Evolutionary conservation across 2,797 vertebrate species (phyloP).

Genomic region (Eidolon dupreanum): DNA sequence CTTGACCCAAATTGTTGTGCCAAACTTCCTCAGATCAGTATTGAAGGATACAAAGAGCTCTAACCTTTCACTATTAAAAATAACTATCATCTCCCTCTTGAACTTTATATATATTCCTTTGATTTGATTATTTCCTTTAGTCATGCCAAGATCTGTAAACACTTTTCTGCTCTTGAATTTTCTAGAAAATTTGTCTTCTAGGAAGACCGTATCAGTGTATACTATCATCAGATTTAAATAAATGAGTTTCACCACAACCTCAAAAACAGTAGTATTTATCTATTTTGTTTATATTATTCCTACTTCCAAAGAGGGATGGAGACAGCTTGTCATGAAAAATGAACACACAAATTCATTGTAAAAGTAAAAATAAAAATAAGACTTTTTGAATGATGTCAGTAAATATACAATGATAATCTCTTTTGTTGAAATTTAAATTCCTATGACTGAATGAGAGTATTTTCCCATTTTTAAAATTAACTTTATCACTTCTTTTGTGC

Average conservation of each 20-base stretch:
- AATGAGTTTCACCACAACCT: not conserved
- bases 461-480: constrained; percentile 1
- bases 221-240: constrained; percentile 13
- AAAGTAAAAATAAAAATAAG: not conserved
- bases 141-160: not conserved
- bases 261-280: constrained; percentile 19
- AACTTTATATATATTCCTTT: not conserved
- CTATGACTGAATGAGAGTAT: not conserved
- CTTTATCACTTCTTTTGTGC: not conserved
- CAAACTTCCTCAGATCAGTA: not conserved
- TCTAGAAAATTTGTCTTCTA: not conserved
- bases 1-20: not conserved
- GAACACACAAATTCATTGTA: not conserved
- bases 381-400: not conserved
- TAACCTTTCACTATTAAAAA: not conserved
- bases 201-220: not conserved
- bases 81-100: not conserved
- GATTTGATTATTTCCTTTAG: not conserved
- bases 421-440: not conserved
- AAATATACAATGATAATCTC: not conserved
- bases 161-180: not conserved
- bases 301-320: not conserved
- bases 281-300: not conserved
- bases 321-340: not conserved
- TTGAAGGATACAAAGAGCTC: not conserved